Base-by-base conservation (phyloP, 2,113 vertebrate species). In the Taurulus bubalis region DNA sequence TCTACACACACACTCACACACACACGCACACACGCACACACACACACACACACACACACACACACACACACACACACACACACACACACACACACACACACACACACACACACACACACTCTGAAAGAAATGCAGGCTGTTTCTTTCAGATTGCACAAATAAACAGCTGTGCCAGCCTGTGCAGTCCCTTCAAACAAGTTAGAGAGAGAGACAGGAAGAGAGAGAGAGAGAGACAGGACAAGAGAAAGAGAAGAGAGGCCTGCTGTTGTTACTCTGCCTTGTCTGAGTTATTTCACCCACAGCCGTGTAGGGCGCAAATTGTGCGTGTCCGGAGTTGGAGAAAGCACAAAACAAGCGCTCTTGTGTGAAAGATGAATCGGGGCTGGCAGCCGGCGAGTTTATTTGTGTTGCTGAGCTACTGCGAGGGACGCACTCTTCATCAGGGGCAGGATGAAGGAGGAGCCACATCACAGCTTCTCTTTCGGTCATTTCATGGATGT, bases 401-500 rank as follows among this genome's bases (percentile, higher is more conserved):
- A 77, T 91, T 90, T 90, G 82, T 79, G 65, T 75, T 89, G 75
- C 82, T 87, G 80, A 79, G 74, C 79, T 76, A 63, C 75, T 77
- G 85, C 76, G 71, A 65, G 64, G n/a, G 64, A 64, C 70, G 55
- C 75, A 70, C 55, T 82, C 81, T 80, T 65, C 83, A 71, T 80
- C 18, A 0, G 64, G 40, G 72, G 49, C 42, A 65, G 53, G 77
- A 82, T 45, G 84, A 59, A 51, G 49, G 45, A 73, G 53, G 30
- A 66, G 68, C 16, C 5, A 38, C 51, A 66, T 82, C 73, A 28
- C 51, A 28, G 60, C 63, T 47, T 71, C 69, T 84, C 51, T 51
- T 58, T 51, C 1, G 10, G 18, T 16, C 66, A 70, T 63, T 72
- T 68, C 36, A 63, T 5, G 4, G 34, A 66, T 40, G 49, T 22